Conservation (phyloP, 2,797 vertebrate genomes). For the Tragelaphus eurycerus region DNA sequence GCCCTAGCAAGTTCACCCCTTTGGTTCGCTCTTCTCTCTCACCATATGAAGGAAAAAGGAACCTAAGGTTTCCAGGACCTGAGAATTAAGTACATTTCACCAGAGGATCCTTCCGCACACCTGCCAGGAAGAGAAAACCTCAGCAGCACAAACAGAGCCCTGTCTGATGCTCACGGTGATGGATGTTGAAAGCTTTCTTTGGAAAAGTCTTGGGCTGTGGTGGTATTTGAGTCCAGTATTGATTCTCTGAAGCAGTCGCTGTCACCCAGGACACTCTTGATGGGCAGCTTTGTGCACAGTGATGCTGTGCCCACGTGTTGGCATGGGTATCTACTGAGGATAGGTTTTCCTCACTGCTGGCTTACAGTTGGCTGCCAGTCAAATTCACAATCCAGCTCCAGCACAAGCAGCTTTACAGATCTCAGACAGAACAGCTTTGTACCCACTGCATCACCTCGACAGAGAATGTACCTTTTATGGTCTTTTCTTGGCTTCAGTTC, state of each 20-base stretch:
- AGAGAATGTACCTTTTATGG: constrained; percentile 33
- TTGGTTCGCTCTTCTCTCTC: not conserved
- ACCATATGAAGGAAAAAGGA: not conserved
- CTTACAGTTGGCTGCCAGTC: constrained; percentile 39
- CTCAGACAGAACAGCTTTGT: constrained; percentile 67
- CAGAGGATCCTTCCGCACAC: not conserved
- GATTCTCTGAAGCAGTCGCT: constrained; percentile 57
- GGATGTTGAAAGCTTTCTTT: constrained; percentile 46
- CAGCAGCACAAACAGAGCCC: not conserved
- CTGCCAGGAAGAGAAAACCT: not conserved
- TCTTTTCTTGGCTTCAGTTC: constrained; percentile 59
- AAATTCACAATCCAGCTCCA: constrained; percentile 20
- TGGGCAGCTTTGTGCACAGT: constrained; percentile 7
- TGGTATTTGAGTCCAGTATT: constrained; percentile 34
- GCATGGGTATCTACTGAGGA: not conserved
- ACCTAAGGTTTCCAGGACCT: not conserved
- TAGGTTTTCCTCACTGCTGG: constrained; percentile 13
- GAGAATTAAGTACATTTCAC: not conserved
- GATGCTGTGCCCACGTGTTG: not conserved
- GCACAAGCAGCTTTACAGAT: constrained; percentile 52
- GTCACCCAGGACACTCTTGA: constrained; percentile 25
- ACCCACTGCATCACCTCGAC: constrained; percentile 6
- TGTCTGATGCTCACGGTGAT: constrained; percentile 30
- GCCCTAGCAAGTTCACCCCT: not conserved
- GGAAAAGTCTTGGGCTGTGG: constrained; percentile 19